Evolutionary conservation across 2,888 invertebrate species (phyloP).

Genomic region (Drosophila vallismaia): DNA sequence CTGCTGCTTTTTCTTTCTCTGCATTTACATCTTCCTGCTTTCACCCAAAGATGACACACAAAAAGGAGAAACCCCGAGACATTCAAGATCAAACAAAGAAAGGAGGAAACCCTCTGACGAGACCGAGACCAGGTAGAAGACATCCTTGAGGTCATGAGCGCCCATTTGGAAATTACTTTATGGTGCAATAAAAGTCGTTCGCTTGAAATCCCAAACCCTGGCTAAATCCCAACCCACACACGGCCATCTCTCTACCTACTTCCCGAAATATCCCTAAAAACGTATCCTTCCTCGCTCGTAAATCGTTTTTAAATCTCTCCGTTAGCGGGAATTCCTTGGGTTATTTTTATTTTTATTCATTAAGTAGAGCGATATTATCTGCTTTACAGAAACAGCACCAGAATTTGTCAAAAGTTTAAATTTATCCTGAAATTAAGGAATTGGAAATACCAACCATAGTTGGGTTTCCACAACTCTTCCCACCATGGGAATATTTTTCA

Average conservation of each 20-base stretch:
- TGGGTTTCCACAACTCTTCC: not conserved
- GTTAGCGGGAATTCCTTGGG: conserved; percentile 26
- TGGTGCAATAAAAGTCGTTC: conserved; percentile 42
- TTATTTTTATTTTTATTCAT: conserved; percentile 44
- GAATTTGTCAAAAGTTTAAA: conserved; percentile 13
- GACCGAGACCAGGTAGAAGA: conserved; percentile 49
- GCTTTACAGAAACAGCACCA: conserved; percentile 1
- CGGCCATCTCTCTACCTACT: not conserved
- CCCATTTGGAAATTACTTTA: conserved; percentile 73
- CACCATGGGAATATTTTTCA: not conserved
- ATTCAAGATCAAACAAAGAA: conserved; percentile 38
- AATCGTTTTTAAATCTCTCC: conserved; percentile 42
- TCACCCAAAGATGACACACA: conserved; percentile 57
- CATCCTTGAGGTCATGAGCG: conserved; percentile 50
- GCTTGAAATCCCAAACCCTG: conserved; percentile 14
- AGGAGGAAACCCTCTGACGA: conserved; percentile 17
- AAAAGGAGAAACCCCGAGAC: not conserved
- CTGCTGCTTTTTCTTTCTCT: conserved; percentile 26
- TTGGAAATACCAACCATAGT: conserved; percentile 6
- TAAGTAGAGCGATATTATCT: conserved; percentile 12
- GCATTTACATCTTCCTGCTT: conserved; percentile 45
- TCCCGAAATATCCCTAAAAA: not conserved
- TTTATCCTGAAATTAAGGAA: conserved; percentile 11
- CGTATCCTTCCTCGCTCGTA: conserved; percentile 25
- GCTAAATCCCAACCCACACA: not conserved